phyloP scores from a whole-genome alignment of 2,888 invertebrate genomes.

The Euphydryas editha region DNA sequence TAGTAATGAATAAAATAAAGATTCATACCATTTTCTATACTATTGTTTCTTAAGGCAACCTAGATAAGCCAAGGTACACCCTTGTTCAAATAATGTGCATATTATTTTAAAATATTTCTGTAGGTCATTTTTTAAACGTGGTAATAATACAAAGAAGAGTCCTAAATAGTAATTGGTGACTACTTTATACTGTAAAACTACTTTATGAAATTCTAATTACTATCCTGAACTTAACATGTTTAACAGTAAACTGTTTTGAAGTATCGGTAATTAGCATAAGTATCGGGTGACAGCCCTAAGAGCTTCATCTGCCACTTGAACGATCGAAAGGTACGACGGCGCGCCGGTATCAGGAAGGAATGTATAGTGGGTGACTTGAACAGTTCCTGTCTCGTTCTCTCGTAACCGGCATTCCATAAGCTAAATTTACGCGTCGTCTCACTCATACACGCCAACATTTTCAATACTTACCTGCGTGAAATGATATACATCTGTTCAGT shows the following conservation, averaged over 20 bases:
- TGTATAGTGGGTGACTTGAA: conserved; percentile 83
- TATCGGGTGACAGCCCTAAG: conserved; percentile 76
- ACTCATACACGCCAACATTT: conserved; percentile 78
- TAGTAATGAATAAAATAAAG: too few species aligned
- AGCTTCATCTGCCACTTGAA: conserved; percentile 84
- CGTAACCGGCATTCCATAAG: conserved; percentile 76
- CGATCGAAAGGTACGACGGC: conserved; percentile 82
- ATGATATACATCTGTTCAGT: conserved; percentile 83
- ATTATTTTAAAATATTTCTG: background rate
- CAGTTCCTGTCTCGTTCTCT: conserved; percentile 75
- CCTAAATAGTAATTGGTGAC: too few species aligned
- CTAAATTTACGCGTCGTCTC: conserved; percentile 76
- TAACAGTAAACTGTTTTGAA: conserved; percentile 1
- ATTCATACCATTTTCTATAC: too few species aligned
- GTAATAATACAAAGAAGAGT: too few species aligned
- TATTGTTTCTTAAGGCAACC: too few species aligned
- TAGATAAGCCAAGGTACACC: too few species aligned
- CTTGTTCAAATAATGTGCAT: too few species aligned
- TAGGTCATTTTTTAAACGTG: too few species aligned
- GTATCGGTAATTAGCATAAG: conserved; percentile 40
- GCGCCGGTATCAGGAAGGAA: conserved; percentile 83
- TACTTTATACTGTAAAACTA: background rate
- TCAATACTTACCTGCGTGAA: conserved; percentile 83
- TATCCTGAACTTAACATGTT: background rate
- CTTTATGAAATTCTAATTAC: background rate